These are phyloP conservation scores for Gallinago nigripennis DNA, from an alignment of 2,797 vertebrate genomes.

Conservation along the genomic window DNA sequence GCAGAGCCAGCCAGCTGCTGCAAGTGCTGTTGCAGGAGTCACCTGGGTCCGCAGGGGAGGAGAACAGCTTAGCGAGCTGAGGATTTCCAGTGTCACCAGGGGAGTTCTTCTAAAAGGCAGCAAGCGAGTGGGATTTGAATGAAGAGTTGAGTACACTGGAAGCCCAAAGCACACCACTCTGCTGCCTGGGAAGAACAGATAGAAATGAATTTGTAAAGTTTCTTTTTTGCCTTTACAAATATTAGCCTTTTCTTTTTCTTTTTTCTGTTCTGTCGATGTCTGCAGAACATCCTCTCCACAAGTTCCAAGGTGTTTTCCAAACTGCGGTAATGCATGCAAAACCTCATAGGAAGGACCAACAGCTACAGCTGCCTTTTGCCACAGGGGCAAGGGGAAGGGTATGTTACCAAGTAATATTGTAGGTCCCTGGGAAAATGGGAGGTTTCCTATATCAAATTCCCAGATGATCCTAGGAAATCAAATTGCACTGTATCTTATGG, in stretches of 20 bases:
- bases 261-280: neutral
- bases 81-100: neutral
- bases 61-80: neutral
- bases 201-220: neutral
- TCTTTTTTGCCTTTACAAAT: neutral
- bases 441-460: neutral
- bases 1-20: neutral
- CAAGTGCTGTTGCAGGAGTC: neutral
- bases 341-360: neutral
- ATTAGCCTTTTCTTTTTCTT: neutral
- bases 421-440: neutral
- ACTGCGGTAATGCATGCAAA: neutral
- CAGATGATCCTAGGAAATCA: neutral
- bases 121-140: neutral
- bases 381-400: neutral
- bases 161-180: neutral
- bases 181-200: neutral
- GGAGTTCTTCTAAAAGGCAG: neutral
- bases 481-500: neutral
- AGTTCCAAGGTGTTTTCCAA: neutral
- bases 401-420: neutral
- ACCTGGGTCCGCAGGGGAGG: accelerated
- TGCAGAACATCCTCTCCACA: neutral
- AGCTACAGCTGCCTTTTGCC: neutral
- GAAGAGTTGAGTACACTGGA: neutral